Base-by-base conservation (phyloP, 2,113 vertebrate genomes). In the Corythoichthys intestinalis region DNA sequence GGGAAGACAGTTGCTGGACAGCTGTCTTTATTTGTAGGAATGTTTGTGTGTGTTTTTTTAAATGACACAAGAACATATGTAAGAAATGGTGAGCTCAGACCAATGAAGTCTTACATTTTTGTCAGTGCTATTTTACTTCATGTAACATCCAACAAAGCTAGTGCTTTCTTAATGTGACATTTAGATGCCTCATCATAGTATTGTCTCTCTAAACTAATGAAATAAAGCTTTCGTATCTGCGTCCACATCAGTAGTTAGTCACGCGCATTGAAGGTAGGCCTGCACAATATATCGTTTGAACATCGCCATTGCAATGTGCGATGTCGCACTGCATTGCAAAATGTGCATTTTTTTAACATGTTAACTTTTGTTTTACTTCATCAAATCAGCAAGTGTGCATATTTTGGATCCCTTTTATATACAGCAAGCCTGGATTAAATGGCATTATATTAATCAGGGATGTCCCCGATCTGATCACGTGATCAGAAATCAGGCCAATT, bases 21-120 rank as follows among this genome's bases (percentile, higher is more conserved):
- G 90, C 70, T 83, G 46, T 92, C 91, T 93, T 95, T 97, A 95
- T 97, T 98, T 96, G 95, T 93, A 94, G 92, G 92, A 93, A 91
- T 93, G 94, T 94, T 94, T 94, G 92, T 94, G 94, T 94, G 94
- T 92, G 80, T 12, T 12, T 48, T 48, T 64, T 65, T 41, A 90
- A 91, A 76, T 79, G 93, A 93, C 87, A 90, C 92, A 94, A 93
- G 94, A 86, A 69, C 63, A 66, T 72, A 76, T 76, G 78, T 62
- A 57, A 78, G 71, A 81, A 83, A 82, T 1, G 37, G 57, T 73
- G 38, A 9, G 39, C 76, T 80, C 71, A 64, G 74, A 71, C 71
- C 76, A 87, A 71, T 85, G 77, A 82, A 70, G 85, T 78, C 67
- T 59, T 57, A 76, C 64, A 71, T 58, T 58, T 37, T 4, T 58